These are phyloP conservation scores for Habroteleia sp. DNA, from an alignment of 2,888 invertebrate genomes.

Conservation along the genomic window DNA sequence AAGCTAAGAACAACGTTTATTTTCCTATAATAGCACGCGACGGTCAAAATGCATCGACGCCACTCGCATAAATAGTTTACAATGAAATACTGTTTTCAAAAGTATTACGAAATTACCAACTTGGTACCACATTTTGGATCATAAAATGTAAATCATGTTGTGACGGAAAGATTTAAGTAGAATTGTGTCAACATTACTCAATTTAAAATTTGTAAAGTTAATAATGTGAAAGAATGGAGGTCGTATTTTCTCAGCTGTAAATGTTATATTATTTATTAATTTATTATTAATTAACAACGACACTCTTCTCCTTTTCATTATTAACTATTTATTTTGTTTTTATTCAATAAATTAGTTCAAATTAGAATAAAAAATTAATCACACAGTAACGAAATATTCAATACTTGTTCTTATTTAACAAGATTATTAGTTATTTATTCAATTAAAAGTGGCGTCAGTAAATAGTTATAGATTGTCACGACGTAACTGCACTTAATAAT, in stretches of 20 bases:
- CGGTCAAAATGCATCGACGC: slow-evolving; percentile 51
- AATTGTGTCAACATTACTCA: no score
- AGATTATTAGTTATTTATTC: slow-evolving; percentile 56
- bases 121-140: slow-evolving; percentile 18
- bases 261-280: slow-evolving; percentile 50
- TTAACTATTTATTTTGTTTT: slow-evolving; percentile 1
- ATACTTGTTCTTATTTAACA: slow-evolving; percentile 53
- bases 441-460: slow-evolving; percentile 46
- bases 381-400: slow-evolving; percentile 35
- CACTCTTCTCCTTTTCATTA: slow-evolving; percentile 25
- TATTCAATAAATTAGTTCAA: no score
- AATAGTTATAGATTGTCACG: slow-evolving; percentile 51
- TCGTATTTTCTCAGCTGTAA: slow-evolving; percentile 14
- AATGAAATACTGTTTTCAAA: slow-evolving; percentile 50
- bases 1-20: slow-evolving; percentile 60
- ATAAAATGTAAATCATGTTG: slow-evolving; percentile 23
- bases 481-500: slow-evolving; percentile 55
- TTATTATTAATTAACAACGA: slow-evolving; percentile 28
- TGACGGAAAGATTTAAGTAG: slow-evolving; percentile 13
- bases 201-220: slow-evolving; percentile 7
- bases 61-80: slow-evolving; percentile 50
- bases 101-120: slow-evolving; percentile 30
- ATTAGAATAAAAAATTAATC: no score
- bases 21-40: slow-evolving; percentile 59
- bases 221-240: slow-evolving; percentile 12